These are phyloP conservation scores for Cabera pusaria DNA, from an alignment of 2,888 invertebrate species.

Conservation along the genomic window DNA sequence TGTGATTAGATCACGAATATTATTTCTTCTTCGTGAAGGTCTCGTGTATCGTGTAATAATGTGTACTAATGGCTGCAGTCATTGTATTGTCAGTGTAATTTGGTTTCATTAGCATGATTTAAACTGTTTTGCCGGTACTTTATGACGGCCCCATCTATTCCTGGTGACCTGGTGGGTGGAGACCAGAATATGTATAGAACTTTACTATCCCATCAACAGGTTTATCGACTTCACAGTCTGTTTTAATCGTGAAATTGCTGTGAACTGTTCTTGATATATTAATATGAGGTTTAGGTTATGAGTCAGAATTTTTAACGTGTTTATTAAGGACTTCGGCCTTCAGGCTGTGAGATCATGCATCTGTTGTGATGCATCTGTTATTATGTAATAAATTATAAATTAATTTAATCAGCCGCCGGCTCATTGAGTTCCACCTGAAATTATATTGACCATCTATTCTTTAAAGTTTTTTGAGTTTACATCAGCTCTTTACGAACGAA, in stretches of 20 bases:
- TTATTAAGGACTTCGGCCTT: slow-evolving; percentile 19
- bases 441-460: too few relatives aligned
- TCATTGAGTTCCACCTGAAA: too few relatives aligned
- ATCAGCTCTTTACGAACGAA: too few relatives aligned
- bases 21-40: slow-evolving; percentile 1
- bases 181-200: slow-evolving; percentile 48
- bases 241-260: slow-evolving; percentile 38
- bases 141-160: slow-evolving; percentile 66
- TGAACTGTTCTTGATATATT: slow-evolving; percentile 38
- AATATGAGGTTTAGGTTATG: slow-evolving; percentile 26
- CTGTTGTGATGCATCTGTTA: slow-evolving; percentile 18
- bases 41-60: too few relatives aligned
- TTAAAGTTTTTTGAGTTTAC: neutral
- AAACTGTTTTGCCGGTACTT: slow-evolving; percentile 55
- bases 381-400: slow-evolving; percentile 21
- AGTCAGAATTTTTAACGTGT: slow-evolving; percentile 17
- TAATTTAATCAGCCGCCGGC: too few relatives aligned
- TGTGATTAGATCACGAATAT: slow-evolving; percentile 9
- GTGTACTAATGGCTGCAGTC: slow-evolving; percentile 31
- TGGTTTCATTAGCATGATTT: slow-evolving; percentile 60
- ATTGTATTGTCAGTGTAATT: slow-evolving; percentile 51
- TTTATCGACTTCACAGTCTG: slow-evolving; percentile 56
- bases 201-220: slow-evolving; percentile 58
- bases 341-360: slow-evolving; percentile 20
- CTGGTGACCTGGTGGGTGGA: slow-evolving; percentile 62